Base-by-base conservation (phyloP, 2,888 invertebrate species). In the Serrognathus titanus region DNA sequence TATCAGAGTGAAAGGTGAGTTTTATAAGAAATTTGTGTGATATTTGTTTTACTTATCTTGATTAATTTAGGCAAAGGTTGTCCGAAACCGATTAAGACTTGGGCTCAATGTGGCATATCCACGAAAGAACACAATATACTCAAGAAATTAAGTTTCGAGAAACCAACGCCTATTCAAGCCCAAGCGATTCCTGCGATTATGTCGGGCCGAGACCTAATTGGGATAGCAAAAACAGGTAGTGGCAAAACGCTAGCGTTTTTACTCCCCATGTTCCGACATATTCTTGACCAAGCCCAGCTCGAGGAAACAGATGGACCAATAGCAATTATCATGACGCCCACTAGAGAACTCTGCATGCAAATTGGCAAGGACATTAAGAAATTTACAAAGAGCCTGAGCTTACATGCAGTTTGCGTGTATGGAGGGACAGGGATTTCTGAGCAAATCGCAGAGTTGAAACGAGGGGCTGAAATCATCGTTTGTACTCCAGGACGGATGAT, bases 401-500 rank as follows among this genome's bases (percentile, higher is more conserved):
- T 99, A 59, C 85, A 89, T 40, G 92, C 92, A 0, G 98, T 97
- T 0, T 98, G 97, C 72, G 98, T 99, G 0, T 99, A 99, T 71
- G 99, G 99, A 10, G 99, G 99, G 3, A 98, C 98, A 0, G 98
- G 97, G 0, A 94, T 95, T 62, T 94, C 94, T 0, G 95, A 95
- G 75, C 83, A 83, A 64, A 97, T 97, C 67, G 97, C 97, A 0
- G 97, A 97, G 75, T 74, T 98, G 60, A 98, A 97, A 75, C 85
- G 97, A 40, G 98, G 97, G 3, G 93, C 97, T 0, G 97, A 98
- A 78, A 94, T 99, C 65, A 95, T 99, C 66, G 98, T 99, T 0
- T 99, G 99, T 72, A 99, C 99, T 0, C 99, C 99, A 0, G 99
- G 99, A 0, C 84, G 99, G 48, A 99, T 99, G 99, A 99, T 99